These are phyloP conservation scores for Scomber japonicus DNA, from an alignment of 2,113 vertebrate genomes.

Conservation along the genomic window DNA sequence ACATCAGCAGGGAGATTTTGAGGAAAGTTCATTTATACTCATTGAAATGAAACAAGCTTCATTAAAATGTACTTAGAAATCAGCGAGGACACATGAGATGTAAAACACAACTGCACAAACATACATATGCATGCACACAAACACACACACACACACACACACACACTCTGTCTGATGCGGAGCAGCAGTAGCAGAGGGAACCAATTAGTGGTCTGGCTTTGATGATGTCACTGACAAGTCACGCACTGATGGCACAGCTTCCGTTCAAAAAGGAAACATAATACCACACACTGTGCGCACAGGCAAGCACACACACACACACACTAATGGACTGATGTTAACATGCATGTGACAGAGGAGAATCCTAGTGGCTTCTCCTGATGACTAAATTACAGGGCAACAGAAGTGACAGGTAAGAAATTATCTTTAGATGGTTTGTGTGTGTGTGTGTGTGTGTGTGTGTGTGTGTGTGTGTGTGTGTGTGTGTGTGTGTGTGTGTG, in stretches of 20 bases:
- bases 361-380: conserved; percentile 41
- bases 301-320: conserved; percentile 17
- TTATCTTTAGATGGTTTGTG: conserved; percentile 1
- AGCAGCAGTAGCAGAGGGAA: conserved; percentile 82
- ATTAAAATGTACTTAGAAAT: conserved; percentile 29
- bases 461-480: neutral
- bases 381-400: conserved; percentile 57
- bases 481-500: conserved; percentile 10
- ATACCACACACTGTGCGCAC: conserved; percentile 38
- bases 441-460: conserved; percentile 11
- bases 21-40: conserved; percentile 5
- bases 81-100: neutral
- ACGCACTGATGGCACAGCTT: conserved; percentile 80
- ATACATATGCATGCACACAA: conserved; percentile 18
- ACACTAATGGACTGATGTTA: conserved; percentile 25
- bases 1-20: neutral
- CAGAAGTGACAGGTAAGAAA: conserved; percentile 38
- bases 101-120: conserved; percentile 21
- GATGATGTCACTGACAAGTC: conserved; percentile 87
- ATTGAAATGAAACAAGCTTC: conserved; percentile 34
- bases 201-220: conserved; percentile 85
- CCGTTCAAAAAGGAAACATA: conserved; percentile 79
- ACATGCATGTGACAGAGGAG: conserved; percentile 36
- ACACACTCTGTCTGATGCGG: conserved; percentile 22
- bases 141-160: conserved; percentile 24